These are phyloP conservation scores for Stratiomys singularior DNA, from an alignment of 2,888 invertebrate species.

Conservation along the genomic window DNA sequence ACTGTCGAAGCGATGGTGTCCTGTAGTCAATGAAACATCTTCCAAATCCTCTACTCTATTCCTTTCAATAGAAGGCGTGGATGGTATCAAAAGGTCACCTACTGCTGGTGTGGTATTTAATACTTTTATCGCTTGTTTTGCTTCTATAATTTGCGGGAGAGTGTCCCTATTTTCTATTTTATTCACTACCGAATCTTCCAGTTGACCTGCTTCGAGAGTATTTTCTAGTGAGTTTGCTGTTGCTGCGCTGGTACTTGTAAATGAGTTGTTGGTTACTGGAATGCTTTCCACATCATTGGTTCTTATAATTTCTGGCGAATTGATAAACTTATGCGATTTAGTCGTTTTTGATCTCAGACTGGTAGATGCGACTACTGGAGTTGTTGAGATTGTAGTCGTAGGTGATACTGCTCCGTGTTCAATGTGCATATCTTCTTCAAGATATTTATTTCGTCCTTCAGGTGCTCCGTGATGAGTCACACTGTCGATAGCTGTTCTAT, in stretches of 20 bases:
- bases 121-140: constrained; percentile 53
- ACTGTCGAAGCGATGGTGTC: background rate
- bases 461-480: constrained; percentile 44
- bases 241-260: constrained; percentile 17
- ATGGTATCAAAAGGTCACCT: constrained; percentile 52
- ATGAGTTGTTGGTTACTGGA: constrained; percentile 42
- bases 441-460: constrained; percentile 61
- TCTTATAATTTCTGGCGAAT: constrained; percentile 50
- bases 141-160: constrained; percentile 21
- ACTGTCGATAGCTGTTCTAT: background rate
- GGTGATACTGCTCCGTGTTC: background rate
- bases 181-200: constrained; percentile 41
- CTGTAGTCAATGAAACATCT: background rate
- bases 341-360: constrained; percentile 5
- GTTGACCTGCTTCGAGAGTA: constrained; percentile 49
- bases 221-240: constrained; percentile 51
- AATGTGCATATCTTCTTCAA: constrained; percentile 54
- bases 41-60: constrained; percentile 54
- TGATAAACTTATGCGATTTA: constrained; percentile 36
- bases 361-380: background rate
- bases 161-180: constrained; percentile 41
- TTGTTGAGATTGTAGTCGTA: background rate
- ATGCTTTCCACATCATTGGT: constrained; percentile 51
- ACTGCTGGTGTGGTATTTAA: constrained; percentile 53
- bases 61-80: constrained; percentile 54